Evolutionary conservation across 2,888 invertebrate species (phyloP).

Genomic region (Sceliomorpha sp.): DNA sequence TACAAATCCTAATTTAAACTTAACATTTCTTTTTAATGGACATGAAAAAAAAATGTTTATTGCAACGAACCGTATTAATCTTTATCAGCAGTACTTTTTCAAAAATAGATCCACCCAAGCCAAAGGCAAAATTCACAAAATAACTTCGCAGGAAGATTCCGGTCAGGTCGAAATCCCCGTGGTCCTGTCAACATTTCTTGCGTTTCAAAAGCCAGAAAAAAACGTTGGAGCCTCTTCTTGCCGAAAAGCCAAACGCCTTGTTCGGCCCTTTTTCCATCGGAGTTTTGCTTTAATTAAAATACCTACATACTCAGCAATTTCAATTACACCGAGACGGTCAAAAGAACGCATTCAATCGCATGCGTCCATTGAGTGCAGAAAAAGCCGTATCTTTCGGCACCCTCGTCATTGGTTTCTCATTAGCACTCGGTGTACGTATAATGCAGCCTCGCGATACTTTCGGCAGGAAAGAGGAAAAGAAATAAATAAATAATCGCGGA

Average conservation of each 20-base stretch:
- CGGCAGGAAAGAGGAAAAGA: slow-evolving; percentile 46
- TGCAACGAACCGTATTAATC: too few relatives aligned
- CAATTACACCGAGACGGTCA: slow-evolving; percentile 33
- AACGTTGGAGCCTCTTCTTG: slow-evolving; percentile 9
- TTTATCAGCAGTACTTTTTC: too few relatives aligned
- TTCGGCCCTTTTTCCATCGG: slow-evolving; percentile 8
- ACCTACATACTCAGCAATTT: slow-evolving; percentile 49
- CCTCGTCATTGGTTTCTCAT: slow-evolving; percentile 60
- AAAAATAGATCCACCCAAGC: too few relatives aligned
- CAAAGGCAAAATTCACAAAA: too few relatives aligned
- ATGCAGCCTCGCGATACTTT: slow-evolving; percentile 43
- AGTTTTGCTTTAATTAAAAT: slow-evolving; percentile 54
- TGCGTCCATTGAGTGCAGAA: slow-evolving; percentile 35
- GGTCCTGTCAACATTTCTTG: too few relatives aligned
- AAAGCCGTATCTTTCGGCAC: slow-evolving; percentile 48
- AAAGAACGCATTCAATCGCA: slow-evolving; percentile 30
- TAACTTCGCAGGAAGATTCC: too few relatives aligned
- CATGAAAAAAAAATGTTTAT: too few relatives aligned
- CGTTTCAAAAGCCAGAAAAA: slow-evolving; percentile 19
- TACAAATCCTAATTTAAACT: too few relatives aligned
- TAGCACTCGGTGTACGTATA: slow-evolving; percentile 54
- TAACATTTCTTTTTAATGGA: too few relatives aligned
- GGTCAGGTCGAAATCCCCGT: too few relatives aligned
- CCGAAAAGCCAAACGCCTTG: not conserved
- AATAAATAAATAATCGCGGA: slow-evolving; percentile 68